A percentile compares a stretch with the other conserved stretches of the same genome.
Evolutionary conservation across 1,140 invertebrate genomes (phyloP).

Genomic region (Drosophila nigrodunni): DNA sequence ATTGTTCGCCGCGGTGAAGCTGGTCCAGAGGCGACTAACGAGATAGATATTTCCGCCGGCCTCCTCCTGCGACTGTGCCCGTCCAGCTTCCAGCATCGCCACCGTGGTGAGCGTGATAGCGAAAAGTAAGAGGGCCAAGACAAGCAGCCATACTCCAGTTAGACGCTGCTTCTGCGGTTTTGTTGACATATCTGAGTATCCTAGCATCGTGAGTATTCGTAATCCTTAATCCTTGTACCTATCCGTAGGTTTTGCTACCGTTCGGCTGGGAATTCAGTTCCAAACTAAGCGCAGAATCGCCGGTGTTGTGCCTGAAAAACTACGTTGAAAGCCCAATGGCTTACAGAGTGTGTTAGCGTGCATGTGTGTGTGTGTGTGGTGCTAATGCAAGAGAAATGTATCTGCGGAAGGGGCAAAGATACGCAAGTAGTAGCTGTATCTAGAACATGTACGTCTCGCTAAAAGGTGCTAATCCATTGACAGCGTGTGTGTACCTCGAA

Average conservation of each 20-base stretch:
- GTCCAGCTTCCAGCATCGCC: slow-evolving; percentile 55
- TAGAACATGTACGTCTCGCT: slow-evolving; percentile 60
- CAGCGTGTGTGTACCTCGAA: slow-evolving; percentile 58
- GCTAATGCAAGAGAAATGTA: slow-evolving; percentile 62
- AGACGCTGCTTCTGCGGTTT: slow-evolving; percentile 39
- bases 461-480: slow-evolving; percentile 73
- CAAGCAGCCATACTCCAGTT: slow-evolving; percentile 53
- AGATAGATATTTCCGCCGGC: slow-evolving; percentile 39
- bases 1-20: slow-evolving; percentile 31
- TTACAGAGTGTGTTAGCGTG: not conserved
- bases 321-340: slow-evolving; percentile 22
- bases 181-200: slow-evolving; percentile 59
- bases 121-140: slow-evolving; percentile 56
- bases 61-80: slow-evolving; percentile 18
- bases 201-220: slow-evolving; percentile 43
- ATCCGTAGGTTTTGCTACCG: slow-evolving; percentile 37
- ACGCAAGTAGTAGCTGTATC: slow-evolving; percentile 43
- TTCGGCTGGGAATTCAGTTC: slow-evolving; percentile 46
- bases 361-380: slow-evolving; percentile 29
- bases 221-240: slow-evolving; percentile 11
- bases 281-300: slow-evolving; percentile 55
- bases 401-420: slow-evolving; percentile 15
- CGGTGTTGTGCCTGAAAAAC: slow-evolving; percentile 59
- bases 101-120: slow-evolving; percentile 49
- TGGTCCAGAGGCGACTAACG: slow-evolving; percentile 59